These are phyloP conservation scores for Strix aluco DNA, from an alignment of 2,113 vertebrate genomes.

Conservation along the genomic window DNA sequence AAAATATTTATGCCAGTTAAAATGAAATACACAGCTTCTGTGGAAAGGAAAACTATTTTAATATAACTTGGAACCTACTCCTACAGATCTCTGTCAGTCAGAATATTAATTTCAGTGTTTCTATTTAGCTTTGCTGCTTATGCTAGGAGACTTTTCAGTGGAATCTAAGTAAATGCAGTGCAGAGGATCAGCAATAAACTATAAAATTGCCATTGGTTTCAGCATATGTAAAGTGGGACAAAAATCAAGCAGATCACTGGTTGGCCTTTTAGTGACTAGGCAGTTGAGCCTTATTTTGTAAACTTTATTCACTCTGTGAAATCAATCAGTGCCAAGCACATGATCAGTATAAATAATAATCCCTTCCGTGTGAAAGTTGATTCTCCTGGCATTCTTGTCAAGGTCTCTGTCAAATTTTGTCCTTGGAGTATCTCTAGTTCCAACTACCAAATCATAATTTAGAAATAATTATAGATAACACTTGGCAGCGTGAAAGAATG, in stretches of 20 bases:
- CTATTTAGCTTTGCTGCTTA: background rate
- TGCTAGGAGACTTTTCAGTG: background rate
- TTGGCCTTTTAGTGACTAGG: background rate
- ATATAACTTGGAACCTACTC: background rate
- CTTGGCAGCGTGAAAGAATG: conserved; percentile 32
- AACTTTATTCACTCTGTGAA: background rate
- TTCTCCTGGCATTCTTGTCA: background rate
- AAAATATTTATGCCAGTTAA: background rate
- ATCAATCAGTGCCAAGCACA: background rate
- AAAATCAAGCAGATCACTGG: background rate
- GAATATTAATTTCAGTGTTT: background rate
- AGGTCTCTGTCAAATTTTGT: background rate
- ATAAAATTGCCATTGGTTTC: background rate
- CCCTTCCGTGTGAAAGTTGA: background rate
- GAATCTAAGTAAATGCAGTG: background rate
- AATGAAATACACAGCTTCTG: background rate
- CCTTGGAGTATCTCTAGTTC: background rate
- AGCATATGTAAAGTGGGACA: background rate
- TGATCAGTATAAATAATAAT: background rate
- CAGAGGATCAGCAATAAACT: background rate
- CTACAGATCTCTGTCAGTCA: background rate
- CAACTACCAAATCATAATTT: background rate
- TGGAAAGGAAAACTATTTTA: background rate
- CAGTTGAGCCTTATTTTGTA: background rate
- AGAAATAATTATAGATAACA: conserved; percentile 29